Evolutionary conservation across 2,113 vertebrate genomes (phyloP), one percentile per base, ranked within the genome.

Genomic region (Spea bombifrons): DNA sequence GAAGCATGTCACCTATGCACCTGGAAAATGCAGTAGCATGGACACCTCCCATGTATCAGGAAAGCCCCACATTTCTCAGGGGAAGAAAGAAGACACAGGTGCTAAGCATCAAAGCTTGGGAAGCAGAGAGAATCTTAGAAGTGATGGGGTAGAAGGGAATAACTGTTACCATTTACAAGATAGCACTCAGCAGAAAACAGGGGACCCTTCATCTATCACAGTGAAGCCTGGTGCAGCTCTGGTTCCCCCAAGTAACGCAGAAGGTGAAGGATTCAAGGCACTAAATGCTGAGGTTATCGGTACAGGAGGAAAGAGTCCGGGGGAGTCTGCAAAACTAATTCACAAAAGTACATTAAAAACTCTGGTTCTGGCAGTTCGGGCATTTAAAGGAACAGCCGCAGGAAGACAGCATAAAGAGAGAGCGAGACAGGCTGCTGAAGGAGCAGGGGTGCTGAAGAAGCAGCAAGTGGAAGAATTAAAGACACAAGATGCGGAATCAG

Each of bases 1-100:
- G 69, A 95, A 92, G 75, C 93, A 83, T 0, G 89, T 94, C 75
- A 93, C 91, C 9, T 93, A 93, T 3, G 87, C 89, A 0, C 90
- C 92, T 7, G 67, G 86, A 78, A 91, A 90, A 71, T 90, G 88
- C 73, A 44, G 81, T 80, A 91, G 91, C 0, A 0, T 83, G 0
- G 87, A 89, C 67, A 13, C 84, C 66, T 76, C 86, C 1, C 84
- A 57, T 0, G 0, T 46, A 4, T 8, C 67, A 0, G 81, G 83
- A 5, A 84, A 73, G 81, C 86, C 84, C 76, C 50, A 76, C 0
- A 80, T 84, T 63, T 75, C 77, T 0, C 13, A 13, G 15, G 72
- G 43, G 45, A 74, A 61, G 4, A 73, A 68, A 48, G 70, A 52
- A 8, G 78, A 80, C 2, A 55, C 61, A 7, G 64, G 50, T 8